Conservation (phyloP, 2,113 vertebrate genomes). For the Oenanthe oenanthe region DNA sequence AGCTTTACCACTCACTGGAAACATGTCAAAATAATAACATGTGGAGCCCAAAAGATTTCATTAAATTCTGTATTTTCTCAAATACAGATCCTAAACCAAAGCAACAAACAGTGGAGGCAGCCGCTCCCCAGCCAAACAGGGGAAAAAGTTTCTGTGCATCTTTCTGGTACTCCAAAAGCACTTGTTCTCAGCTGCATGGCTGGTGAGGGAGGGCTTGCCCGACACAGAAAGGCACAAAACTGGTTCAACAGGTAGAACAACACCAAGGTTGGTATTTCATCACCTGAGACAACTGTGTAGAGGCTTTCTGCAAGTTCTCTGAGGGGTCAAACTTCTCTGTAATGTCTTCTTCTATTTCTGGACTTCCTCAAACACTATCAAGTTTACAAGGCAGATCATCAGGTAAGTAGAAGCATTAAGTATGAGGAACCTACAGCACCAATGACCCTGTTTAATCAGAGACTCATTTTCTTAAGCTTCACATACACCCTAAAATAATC, state of each 20-base stretch:
- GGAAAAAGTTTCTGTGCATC: not conserved
- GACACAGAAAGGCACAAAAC: not conserved
- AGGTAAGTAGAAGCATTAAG: not conserved
- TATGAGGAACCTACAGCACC: not conserved
- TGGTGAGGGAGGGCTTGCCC: not conserved
- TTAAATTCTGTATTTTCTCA: not conserved
- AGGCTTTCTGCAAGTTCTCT: not conserved
- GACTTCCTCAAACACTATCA: not conserved
- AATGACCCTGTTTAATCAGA: not conserved
- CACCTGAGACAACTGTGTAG: not conserved
- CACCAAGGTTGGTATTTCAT: not conserved
- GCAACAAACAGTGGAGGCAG: not conserved
- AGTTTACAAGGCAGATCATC: not conserved
- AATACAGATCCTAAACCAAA: not conserved
- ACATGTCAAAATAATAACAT: not conserved
- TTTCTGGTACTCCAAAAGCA: not conserved
- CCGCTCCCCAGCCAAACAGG: not conserved
- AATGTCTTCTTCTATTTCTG: slow-evolving; percentile 10
- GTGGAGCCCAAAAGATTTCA: rapidly evolving
- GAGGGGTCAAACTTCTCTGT: not conserved
- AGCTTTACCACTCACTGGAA: not conserved
- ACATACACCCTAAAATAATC: not conserved
- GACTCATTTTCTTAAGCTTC: not conserved
- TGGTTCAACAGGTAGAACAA: slow-evolving; percentile 23
- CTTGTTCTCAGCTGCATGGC: not conserved